Conservation (phyloP, 2,797 vertebrate species). For the Mico argentatus region DNA sequence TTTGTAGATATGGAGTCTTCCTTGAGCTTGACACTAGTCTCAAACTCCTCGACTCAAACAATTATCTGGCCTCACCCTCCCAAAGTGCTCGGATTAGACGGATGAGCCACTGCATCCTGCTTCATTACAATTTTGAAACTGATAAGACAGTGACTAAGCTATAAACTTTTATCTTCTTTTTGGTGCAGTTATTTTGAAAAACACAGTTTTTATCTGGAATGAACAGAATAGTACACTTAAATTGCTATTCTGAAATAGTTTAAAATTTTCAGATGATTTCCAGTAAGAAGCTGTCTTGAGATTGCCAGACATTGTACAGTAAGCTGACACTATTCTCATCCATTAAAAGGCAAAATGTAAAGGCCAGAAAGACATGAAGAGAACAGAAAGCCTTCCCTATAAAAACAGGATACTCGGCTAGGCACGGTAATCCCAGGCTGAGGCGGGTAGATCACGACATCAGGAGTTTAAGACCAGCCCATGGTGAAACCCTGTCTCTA, state of each 20-base stretch:
- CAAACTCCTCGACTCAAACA: background rate
- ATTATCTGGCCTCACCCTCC: background rate
- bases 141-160: too few species aligned
- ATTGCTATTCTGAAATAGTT: slow-evolving; percentile 14
- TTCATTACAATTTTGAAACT: too few species aligned
- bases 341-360: background rate
- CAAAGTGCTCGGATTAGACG: background rate
- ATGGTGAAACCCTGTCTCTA: too few species aligned
- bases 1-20: background rate
- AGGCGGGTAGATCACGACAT: too few species aligned
- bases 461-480: too few species aligned
- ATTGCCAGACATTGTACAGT: background rate
- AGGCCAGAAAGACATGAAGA: background rate
- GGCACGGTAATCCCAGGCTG: too few species aligned
- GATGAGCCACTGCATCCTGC: background rate
- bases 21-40: background rate
- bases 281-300: background rate
- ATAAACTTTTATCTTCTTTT: too few species aligned
- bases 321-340: background rate
- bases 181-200: background rate
- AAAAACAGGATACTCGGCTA: background rate
- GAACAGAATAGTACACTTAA: slow-evolving; percentile 18
- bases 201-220: background rate
- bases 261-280: slow-evolving; percentile 19
- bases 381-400: background rate